phyloP scores from a whole-genome alignment of 2,113 vertebrate genomes.

The Phylloscopus trochilus region DNA sequence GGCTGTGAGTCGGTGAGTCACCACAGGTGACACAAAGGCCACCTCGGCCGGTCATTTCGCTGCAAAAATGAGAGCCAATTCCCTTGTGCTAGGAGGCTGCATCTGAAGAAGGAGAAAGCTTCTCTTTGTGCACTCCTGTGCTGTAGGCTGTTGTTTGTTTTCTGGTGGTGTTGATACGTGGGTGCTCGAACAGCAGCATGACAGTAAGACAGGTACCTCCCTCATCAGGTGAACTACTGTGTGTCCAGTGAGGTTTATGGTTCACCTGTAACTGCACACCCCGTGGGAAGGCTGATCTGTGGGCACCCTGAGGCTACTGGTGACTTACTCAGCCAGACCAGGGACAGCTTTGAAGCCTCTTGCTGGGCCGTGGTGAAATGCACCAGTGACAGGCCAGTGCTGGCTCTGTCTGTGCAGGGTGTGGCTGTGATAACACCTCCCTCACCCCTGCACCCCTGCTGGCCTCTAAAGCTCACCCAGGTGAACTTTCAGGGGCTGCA shows the following conservation, averaged over 20 bases:
- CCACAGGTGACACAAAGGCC: background rate
- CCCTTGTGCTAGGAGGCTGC: background rate
- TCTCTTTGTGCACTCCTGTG: background rate
- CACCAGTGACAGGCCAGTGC: background rate
- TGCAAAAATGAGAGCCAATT: background rate
- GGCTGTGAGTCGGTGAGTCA: background rate
- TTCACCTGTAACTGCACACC: background rate
- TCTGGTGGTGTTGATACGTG: background rate
- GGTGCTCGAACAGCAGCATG: background rate
- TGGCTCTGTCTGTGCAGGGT: background rate
- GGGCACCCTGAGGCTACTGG: background rate
- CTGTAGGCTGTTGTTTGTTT: background rate
- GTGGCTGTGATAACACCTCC: background rate
- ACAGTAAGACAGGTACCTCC: background rate
- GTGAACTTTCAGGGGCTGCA: background rate
- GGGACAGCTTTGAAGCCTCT: background rate
- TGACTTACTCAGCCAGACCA: background rate
- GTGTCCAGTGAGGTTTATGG: background rate
- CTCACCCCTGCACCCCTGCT: background rate
- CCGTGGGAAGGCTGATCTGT: background rate
- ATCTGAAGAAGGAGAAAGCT: background rate
- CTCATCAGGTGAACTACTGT: background rate
- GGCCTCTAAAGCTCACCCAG: background rate
- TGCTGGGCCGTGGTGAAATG: background rate
- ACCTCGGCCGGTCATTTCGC: accelerated